These are phyloP conservation scores for Flexamia atlantica DNA, from an alignment of 2,888 invertebrate genomes.

Conservation along the genomic window DNA sequence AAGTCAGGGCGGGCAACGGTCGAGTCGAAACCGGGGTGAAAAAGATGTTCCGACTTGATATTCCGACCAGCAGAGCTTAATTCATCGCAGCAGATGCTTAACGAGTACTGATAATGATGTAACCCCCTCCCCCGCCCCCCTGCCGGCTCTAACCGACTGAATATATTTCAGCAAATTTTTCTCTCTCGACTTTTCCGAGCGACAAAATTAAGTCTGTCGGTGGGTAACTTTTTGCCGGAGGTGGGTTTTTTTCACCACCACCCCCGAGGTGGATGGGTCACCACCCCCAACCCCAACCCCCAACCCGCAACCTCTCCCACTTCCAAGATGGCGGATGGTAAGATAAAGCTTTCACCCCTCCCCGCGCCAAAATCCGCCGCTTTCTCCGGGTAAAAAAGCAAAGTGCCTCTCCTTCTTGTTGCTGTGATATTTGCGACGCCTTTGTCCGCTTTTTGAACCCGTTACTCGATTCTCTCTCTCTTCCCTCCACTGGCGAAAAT, in stretches of 20 bases:
- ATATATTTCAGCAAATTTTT: constrained; percentile 54
- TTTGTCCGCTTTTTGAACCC: constrained; percentile 54
- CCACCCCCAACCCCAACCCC: constrained; percentile 26
- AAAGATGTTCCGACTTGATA: not conserved
- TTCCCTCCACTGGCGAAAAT: not conserved
- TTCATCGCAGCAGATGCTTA: constrained; percentile 31
- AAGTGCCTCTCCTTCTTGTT: constrained; percentile 48
- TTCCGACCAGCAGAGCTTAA: constrained; percentile 14
- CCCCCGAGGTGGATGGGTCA: constrained; percentile 41
- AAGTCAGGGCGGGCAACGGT: constrained; percentile 1
- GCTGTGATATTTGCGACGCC: constrained; percentile 45
- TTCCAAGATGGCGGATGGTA: constrained; percentile 52
- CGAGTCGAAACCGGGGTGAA: not conserved
- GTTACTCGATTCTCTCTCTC: not conserved
- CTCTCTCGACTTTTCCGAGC: constrained; percentile 52
- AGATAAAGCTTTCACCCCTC: constrained; percentile 57
- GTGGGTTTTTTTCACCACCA: constrained; percentile 49
- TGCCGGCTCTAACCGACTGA: constrained; percentile 20
- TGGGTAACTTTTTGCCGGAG: constrained; percentile 51
- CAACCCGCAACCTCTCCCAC: constrained; percentile 38
- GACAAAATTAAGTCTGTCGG: constrained; percentile 53
- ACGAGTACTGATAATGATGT: constrained; percentile 26
- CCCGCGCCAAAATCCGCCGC: not conserved
- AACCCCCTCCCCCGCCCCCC: constrained; percentile 4
- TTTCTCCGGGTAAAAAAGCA: constrained; percentile 45